Percentiles rank a stretch among this genome's conserved stretches.
Evolutionary conservation across 2,113 vertebrate genomes (phyloP).

Genomic region (Ptyas mucosa): DNA sequence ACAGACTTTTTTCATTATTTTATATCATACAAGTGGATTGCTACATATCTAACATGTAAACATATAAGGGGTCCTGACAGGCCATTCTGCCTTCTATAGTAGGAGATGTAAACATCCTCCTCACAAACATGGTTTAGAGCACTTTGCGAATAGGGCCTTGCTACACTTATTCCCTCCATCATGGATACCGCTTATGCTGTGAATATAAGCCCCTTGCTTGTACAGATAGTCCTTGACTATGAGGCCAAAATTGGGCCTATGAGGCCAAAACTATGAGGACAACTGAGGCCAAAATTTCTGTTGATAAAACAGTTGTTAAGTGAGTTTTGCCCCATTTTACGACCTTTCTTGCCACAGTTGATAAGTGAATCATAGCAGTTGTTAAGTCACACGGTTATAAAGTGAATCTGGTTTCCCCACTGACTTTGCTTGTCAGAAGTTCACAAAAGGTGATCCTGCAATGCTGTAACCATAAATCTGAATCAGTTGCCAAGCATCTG

Average conservation of each 20-base stretch:
- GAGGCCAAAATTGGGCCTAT: no score
- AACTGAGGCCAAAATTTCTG: background rate
- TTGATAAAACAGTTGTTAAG: background rate
- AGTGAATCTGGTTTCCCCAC: background rate
- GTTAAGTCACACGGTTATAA: background rate
- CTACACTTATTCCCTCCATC: background rate
- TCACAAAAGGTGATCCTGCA: background rate
- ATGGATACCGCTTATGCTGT: background rate
- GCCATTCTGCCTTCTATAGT: background rate
- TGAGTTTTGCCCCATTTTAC: background rate
- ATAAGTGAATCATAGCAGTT: background rate
- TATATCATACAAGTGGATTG: background rate
- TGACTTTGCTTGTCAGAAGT: background rate
- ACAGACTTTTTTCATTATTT: background rate
- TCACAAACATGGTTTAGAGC: background rate
- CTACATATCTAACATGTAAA: background rate
- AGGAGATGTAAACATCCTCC: background rate
- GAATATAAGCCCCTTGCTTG: background rate
- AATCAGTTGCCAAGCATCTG: background rate
- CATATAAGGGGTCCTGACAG: background rate
- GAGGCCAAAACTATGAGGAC: no score
- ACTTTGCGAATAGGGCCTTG: background rate
- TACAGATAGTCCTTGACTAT: background rate
- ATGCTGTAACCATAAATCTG: background rate
- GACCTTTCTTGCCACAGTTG: background rate